phyloP scores from a whole-genome alignment of 2,113 vertebrate genomes.

The Suncus etruscus region DNA sequence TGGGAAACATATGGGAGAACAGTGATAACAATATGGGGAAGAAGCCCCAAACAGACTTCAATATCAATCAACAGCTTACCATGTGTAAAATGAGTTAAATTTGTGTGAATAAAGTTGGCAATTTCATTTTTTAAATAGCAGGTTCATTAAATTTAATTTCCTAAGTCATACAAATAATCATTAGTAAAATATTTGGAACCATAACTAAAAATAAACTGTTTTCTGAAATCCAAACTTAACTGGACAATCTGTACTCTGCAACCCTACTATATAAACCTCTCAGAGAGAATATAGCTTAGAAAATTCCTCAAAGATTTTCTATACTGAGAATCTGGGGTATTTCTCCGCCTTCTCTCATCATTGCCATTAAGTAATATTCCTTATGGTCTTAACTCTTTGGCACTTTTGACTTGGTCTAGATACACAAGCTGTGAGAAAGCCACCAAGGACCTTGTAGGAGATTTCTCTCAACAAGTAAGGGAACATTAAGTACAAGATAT shows the following conservation, averaged over 20 bases:
- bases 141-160: conserved; percentile 20
- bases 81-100: neutral
- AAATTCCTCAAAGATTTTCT: neutral
- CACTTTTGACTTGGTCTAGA: neutral
- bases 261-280: neutral
- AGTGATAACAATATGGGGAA: neutral
- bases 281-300: neutral
- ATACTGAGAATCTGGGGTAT: neutral
- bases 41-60: neutral
- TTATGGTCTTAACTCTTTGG: neutral
- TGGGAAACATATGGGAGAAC: neutral
- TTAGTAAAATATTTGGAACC: conserved; percentile 3
- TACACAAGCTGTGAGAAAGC: neutral
- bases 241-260: neutral
- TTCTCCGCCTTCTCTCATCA: neutral
- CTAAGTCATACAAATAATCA: neutral
- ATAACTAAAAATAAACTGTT: neutral
- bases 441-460: neutral
- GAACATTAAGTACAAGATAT: neutral
- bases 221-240: conserved; percentile 42
- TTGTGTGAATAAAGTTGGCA: neutral
- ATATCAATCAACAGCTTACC: neutral
- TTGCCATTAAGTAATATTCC: neutral
- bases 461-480: neutral
- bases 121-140: conserved; percentile 32